These are phyloP conservation scores for Drosophila heteroneura DNA, from an alignment of 2,888 invertebrate species.

Conservation along the genomic window DNA sequence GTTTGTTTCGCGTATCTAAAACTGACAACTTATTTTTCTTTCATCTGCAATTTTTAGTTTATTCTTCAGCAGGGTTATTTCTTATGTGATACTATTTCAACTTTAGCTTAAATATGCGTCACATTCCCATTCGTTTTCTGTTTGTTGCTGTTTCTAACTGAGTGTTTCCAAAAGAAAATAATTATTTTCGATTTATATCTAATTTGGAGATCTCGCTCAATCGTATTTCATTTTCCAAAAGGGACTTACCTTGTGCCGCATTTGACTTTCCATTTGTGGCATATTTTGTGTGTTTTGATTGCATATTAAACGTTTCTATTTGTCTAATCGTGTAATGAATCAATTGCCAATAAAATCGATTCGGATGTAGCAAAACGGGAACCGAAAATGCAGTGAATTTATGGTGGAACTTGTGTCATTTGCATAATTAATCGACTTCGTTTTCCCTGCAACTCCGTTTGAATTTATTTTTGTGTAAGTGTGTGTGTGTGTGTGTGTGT, in stretches of 20 bases:
- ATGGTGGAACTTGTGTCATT: constrained; percentile 46
- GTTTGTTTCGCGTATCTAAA: not conserved
- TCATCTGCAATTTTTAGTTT: not conserved
- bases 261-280: not conserved
- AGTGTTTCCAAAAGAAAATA: not conserved
- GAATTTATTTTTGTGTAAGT: constrained; percentile 5
- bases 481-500: constrained; percentile 1
- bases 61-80: not conserved
- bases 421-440: constrained; percentile 51
- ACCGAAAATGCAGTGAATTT: not conserved
- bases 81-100: not conserved
- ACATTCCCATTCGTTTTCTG: not conserved
- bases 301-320: not conserved
- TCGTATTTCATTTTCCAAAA: not conserved
- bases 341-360: constrained; percentile 10
- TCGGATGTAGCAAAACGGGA: not conserved
- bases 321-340: constrained; percentile 1
- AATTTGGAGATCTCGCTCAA: not conserved
- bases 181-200: not conserved
- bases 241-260: not conserved
- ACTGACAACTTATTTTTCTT: not conserved
- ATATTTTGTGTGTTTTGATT: not conserved
- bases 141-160: too few relatives aligned
- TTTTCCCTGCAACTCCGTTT: constrained; percentile 13
- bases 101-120: not conserved